Percentiles rank a stretch among this genome's conserved stretches.
These are phyloP conservation scores for Stichodactyla mertensii DNA, from an alignment of 64 coral and sea anemone species.

Conservation along the genomic window DNA sequence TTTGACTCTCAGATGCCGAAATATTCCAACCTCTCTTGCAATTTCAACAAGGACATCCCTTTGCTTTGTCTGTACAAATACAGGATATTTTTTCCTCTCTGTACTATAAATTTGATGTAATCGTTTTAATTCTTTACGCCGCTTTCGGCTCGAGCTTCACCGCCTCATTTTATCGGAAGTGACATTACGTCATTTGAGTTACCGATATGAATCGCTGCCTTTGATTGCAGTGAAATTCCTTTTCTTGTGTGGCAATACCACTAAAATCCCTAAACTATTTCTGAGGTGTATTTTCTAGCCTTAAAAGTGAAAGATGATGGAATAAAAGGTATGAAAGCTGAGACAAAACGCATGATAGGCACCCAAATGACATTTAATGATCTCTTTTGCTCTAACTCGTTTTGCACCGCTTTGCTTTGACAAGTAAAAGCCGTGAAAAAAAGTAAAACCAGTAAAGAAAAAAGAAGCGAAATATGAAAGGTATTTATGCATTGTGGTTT, in stretches of 20 bases:
- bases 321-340: not conserved
- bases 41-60: constrained; percentile 20
- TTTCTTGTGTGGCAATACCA: not conserved
- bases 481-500: constrained; percentile 12
- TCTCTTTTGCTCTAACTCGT: constrained; percentile 18
- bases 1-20: constrained; percentile 16
- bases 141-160: constrained; percentile 11
- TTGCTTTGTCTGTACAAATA: constrained; percentile 15
- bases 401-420: constrained; percentile 10
- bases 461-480: not conserved
- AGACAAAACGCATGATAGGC: not conserved
- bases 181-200: constrained; percentile 14
- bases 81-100: not conserved
- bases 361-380: not conserved
- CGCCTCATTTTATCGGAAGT: constrained; percentile 26
- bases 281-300: not conserved
- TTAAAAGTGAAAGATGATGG: not conserved
- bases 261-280: not conserved
- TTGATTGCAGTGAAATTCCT: not conserved
- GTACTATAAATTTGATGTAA: constrained; percentile 3
- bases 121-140: not conserved
- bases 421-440: not conserved
- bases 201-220: not conserved
- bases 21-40: constrained; percentile 18
- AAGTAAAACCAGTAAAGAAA: constrained; percentile 18